A percentile compares a stretch with the other conserved stretches of the same genome.
These are phyloP conservation scores for Tortricodes alternella DNA, from an alignment of 2,888 invertebrate genomes.

Conservation along the genomic window DNA sequence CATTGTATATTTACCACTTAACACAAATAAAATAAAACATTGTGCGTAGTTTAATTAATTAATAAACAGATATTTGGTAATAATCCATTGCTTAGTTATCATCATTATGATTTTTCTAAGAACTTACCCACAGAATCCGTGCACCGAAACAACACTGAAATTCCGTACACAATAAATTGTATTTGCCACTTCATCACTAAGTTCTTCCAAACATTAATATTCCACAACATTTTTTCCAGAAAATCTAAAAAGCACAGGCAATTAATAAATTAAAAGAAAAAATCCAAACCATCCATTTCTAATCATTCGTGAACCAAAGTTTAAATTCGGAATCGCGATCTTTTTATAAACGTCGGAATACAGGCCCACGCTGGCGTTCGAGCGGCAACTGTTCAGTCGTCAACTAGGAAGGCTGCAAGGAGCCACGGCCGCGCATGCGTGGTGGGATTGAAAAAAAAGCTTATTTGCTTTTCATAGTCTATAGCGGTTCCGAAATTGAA, in stretches of 20 bases:
- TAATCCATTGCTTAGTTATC: no score
- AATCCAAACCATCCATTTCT: background rate
- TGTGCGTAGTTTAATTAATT: no score
- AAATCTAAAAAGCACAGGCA: conserved; percentile 7
- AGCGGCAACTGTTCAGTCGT: conserved; percentile 16
- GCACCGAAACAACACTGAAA: conserved; percentile 72
- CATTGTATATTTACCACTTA: no score
- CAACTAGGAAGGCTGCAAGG: conserved; percentile 8
- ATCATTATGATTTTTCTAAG: background rate
- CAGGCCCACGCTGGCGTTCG: conserved; percentile 7
- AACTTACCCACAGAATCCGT: conserved; percentile 74
- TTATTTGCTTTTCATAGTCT: conserved; percentile 7
- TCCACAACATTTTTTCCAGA: conserved; percentile 33
- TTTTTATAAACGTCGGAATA: conserved; percentile 7
- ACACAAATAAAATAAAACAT: no score
- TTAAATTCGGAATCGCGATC: conserved; percentile 9
- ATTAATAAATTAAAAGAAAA: background rate
- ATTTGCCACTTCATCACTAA: conserved; percentile 66
- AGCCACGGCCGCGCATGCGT: conserved; percentile 20
- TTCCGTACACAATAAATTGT: conserved; percentile 61
- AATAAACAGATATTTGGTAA: no score
- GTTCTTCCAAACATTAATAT: conserved; percentile 47
- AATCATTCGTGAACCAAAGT: conserved; percentile 1
- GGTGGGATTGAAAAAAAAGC: conserved; percentile 4
- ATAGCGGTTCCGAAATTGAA: conserved; percentile 10